Evolutionary conservation across 2,113 vertebrate species (phyloP).

Genomic region (Seriola dumerili): DNA sequence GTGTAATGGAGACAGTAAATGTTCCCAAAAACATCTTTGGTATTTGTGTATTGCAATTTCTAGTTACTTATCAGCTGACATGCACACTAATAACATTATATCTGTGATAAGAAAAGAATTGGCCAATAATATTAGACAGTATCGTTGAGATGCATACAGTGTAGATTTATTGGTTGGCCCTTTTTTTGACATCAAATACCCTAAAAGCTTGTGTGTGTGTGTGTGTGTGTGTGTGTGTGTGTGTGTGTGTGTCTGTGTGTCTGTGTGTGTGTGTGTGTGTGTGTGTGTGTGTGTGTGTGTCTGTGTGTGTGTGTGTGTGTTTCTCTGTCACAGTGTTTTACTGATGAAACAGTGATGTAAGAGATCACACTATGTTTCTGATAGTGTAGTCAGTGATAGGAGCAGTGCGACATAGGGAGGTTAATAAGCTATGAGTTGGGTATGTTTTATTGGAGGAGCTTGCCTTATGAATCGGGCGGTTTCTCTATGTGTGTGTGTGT

Average conservation of each 20-base stretch:
- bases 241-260: conserved; percentile 18
- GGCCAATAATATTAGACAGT: neutral
- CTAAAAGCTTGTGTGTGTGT: neutral
- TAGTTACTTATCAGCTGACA: neutral
- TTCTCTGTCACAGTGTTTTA: neutral
- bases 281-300: neutral
- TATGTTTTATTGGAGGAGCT: conserved; percentile 26
- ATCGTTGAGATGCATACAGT: neutral
- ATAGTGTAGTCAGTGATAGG: conserved; percentile 17
- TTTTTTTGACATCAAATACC: neutral
- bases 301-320: conserved; percentile 5
- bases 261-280: neutral
- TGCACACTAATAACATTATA: neutral
- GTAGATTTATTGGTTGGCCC: neutral
- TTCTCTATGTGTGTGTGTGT: neutral
- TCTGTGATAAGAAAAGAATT: neutral
- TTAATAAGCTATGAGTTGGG: conserved; percentile 44
- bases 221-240: conserved; percentile 14
- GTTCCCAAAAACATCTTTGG: neutral
- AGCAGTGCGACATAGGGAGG: conserved; percentile 45
- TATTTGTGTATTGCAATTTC: neutral
- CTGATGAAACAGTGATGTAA: conserved; percentile 18
- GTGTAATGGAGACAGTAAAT: neutral
- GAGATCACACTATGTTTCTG: conserved; percentile 13
- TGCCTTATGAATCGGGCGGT: conserved; percentile 21